Conservation (phyloP, 2,113 vertebrate genomes). For the Thamnaconus septentrionalis region DNA sequence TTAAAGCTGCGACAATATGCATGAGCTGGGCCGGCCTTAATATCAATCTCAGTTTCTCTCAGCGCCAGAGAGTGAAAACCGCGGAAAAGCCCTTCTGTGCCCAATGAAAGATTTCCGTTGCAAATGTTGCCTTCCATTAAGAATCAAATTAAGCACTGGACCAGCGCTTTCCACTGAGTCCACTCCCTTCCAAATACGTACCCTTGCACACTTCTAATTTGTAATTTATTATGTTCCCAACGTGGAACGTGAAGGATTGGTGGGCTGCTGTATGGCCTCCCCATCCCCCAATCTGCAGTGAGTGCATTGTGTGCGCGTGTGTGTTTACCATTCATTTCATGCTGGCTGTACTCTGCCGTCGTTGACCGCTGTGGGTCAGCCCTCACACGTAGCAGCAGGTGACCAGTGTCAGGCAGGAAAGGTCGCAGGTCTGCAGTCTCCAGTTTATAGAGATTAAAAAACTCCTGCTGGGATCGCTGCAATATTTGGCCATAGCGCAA, state of each 20-base stretch:
- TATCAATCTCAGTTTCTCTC: constrained; percentile 76
- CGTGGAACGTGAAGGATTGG: constrained; percentile 33
- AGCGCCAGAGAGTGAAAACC: constrained; percentile 52
- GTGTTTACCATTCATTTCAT: too few species aligned
- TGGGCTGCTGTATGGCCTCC: constrained; percentile 1
- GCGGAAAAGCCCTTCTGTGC: constrained; percentile 74
- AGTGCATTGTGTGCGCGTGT: too few species aligned
- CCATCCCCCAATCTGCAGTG: too few species aligned
- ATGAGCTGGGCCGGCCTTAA: constrained; percentile 47
- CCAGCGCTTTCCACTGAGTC: constrained; percentile 60
- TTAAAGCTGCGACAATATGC: constrained; percentile 67
- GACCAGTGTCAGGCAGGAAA: constrained; percentile 69
- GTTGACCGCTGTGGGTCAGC: constrained; percentile 63
- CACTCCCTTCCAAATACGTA: constrained; percentile 31
- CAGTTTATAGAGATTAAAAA: constrained; percentile 41
- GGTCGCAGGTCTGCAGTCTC: constrained; percentile 57
- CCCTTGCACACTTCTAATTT: constrained; percentile 54
- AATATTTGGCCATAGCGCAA: too few species aligned
- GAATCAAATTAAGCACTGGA: constrained; percentile 73
- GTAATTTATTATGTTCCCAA: constrained; percentile 70
- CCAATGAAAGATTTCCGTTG: constrained; percentile 78
- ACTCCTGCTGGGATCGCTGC: not conserved
- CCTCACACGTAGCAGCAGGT: constrained; percentile 57
- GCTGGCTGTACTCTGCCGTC: constrained; percentile 38
- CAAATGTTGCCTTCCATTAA: constrained; percentile 77